A percentile compares a stretch with the other conserved stretches of the same genome.
Conservation (phyloP, 2,797 vertebrate genomes). For the Bryconaethiops microstoma region DNA sequence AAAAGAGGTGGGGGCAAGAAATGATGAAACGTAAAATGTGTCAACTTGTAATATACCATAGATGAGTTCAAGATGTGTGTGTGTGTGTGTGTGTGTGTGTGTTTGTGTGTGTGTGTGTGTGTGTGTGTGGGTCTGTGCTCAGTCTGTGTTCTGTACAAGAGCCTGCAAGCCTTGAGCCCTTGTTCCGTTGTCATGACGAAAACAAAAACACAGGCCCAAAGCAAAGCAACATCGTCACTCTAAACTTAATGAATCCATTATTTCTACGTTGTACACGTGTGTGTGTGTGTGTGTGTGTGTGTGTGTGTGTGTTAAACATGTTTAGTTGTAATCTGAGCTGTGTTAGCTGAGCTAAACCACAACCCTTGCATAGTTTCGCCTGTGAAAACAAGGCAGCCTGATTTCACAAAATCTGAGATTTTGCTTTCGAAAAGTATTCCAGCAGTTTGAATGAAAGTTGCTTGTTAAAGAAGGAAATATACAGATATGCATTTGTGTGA, state of each 20-base stretch:
- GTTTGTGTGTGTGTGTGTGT: slow-evolving; percentile 40
- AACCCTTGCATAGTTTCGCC: not conserved
- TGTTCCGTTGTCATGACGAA: slow-evolving; percentile 57
- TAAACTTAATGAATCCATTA: slow-evolving; percentile 52
- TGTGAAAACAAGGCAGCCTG: not conserved
- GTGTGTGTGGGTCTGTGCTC: slow-evolving; percentile 13
- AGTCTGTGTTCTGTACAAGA: slow-evolving; percentile 34
- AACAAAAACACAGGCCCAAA: slow-evolving; percentile 55
- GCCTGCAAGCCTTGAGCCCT: slow-evolving; percentile 28
- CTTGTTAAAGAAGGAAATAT: not conserved
- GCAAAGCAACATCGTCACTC: slow-evolving; percentile 46
- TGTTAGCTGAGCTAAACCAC: not conserved
- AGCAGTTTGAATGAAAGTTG: not conserved
- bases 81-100: slow-evolving; percentile 27
- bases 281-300: slow-evolving; percentile 41
- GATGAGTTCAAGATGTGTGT: slow-evolving; percentile 57
- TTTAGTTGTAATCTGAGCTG: not conserved
- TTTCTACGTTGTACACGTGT: slow-evolving; percentile 28
- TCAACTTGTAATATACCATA: slow-evolving; percentile 46
- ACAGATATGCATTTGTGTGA: not conserved
- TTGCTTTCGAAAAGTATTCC: not conserved
- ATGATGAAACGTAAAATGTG: slow-evolving; percentile 48
- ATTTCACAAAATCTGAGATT: not conserved
- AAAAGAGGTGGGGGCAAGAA: slow-evolving; percentile 15
- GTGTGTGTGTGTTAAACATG: slow-evolving; percentile 14